Conservation (phyloP, 2,797 vertebrate genomes). For the Sardinella longiceps region DNA sequence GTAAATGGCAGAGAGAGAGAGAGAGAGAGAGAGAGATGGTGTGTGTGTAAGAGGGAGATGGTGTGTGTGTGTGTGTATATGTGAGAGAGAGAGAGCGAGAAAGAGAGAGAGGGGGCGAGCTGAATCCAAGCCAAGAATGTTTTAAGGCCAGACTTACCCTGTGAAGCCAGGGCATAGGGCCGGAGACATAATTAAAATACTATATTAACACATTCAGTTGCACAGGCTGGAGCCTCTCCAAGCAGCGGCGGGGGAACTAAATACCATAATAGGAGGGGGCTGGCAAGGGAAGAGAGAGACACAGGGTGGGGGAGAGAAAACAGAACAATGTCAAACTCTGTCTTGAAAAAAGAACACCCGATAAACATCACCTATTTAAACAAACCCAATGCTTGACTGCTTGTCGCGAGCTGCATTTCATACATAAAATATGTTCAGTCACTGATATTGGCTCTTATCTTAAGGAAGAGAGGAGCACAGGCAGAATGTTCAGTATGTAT, state of each 20-base stretch:
- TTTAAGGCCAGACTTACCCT: conserved; percentile 34
- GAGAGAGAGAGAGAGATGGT: conserved; percentile 44
- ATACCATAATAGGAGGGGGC: conserved; percentile 60
- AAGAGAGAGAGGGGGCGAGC: background rate
- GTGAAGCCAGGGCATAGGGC: conserved; percentile 50
- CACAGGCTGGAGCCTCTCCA: conserved; percentile 64
- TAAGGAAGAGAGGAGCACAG: conserved; percentile 81
- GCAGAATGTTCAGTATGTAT: conserved; percentile 83
- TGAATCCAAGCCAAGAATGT: conserved; percentile 39
- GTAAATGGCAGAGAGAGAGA: conserved; percentile 54
- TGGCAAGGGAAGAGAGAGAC: conserved; percentile 46
- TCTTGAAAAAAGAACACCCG: conserved; percentile 79
- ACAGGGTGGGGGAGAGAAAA: conserved; percentile 53
- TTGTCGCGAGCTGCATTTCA: conserved; percentile 93
- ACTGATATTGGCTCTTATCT: conserved; percentile 97
- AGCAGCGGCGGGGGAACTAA: conserved; percentile 62
- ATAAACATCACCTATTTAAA: conserved; percentile 98
- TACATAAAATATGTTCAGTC: conserved; percentile 99
- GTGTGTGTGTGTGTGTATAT: too few relatives aligned
- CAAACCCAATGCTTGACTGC: conserved; percentile 96
- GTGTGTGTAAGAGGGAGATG: conserved; percentile 23
- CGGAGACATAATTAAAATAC: conserved; percentile 72
- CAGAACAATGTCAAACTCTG: conserved; percentile 77
- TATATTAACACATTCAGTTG: conserved; percentile 57
- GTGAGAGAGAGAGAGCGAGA: background rate